These are phyloP conservation scores for Nothura maculosa DNA, from an alignment of 2,797 vertebrate species.

Conservation along the genomic window DNA sequence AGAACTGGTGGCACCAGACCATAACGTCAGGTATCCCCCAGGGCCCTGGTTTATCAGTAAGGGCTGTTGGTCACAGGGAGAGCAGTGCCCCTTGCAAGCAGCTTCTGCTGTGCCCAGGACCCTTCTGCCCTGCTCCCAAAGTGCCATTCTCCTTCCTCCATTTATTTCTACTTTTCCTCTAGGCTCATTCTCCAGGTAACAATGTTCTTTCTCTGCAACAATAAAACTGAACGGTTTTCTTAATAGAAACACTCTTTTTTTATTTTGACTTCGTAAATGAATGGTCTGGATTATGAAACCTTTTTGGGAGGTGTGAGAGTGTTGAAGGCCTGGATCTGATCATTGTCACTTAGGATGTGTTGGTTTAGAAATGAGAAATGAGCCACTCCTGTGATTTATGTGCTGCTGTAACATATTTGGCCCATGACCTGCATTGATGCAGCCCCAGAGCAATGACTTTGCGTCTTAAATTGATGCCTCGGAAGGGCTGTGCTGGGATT, in stretches of 20 bases:
- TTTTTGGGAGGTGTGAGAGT: rapidly evolving
- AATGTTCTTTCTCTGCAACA: constrained; percentile 49
- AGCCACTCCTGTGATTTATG: neutral
- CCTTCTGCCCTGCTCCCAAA: neutral
- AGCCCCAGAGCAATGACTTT: neutral
- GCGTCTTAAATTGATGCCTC: neutral
- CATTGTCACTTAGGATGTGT: rapidly evolving
- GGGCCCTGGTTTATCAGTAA: neutral
- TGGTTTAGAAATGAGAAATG: neutral
- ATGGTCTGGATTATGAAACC: rapidly evolving
- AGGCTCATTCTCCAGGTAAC: constrained; percentile 51
- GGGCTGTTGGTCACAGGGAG: neutral
- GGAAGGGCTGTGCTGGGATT: constrained; percentile 32
- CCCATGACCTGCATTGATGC: neutral
- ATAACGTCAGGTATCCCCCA: rapidly evolving
- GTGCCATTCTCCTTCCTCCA: neutral
- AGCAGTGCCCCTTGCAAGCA: neutral
- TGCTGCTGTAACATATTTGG: neutral
- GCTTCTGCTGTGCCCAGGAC: neutral
- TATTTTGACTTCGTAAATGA: neutral
- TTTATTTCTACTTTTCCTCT: neutral
- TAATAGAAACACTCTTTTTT: neutral
- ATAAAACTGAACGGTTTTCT: neutral
- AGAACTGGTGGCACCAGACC: neutral
- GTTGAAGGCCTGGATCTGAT: neutral